Percentiles rank a stretch among this genome's conserved stretches.
Evolutionary conservation across 2,888 invertebrate genomes (phyloP).

Genomic region (Morpho helenor): DNA sequence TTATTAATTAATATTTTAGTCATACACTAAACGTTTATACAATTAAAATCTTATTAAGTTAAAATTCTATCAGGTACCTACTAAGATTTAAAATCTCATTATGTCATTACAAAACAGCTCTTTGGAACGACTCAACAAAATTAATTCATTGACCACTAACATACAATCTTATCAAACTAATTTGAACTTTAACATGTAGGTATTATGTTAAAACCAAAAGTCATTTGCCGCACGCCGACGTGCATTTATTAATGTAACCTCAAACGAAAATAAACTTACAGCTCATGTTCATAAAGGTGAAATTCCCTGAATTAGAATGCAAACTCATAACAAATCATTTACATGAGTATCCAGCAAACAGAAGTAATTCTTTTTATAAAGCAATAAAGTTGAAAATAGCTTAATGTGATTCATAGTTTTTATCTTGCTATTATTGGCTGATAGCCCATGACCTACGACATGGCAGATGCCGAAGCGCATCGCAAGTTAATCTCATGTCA

Average conservation of each 20-base stretch:
- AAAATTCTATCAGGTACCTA: background rate
- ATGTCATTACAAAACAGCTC: slow-evolving; percentile 7
- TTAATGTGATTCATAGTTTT: slow-evolving; percentile 2
- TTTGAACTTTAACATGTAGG: slow-evolving; percentile 22
- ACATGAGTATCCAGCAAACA: background rate
- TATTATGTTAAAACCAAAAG: slow-evolving; percentile 18
- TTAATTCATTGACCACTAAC: slow-evolving; percentile 27
- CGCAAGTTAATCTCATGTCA: slow-evolving; percentile 22
- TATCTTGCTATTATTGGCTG: slow-evolving; percentile 21
- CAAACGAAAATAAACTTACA: slow-evolving; percentile 2
- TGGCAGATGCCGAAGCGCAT: slow-evolving; percentile 22
- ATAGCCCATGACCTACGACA: slow-evolving; percentile 31
- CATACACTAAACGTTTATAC: too few relatives aligned
- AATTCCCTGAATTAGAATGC: slow-evolving; percentile 1
- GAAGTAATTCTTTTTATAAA: background rate
- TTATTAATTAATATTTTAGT: too few relatives aligned
- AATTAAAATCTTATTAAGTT: too few relatives aligned
- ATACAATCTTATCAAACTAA: slow-evolving; percentile 21
- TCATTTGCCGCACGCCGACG: slow-evolving; percentile 13
- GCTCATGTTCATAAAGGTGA: background rate
- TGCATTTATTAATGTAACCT: background rate
- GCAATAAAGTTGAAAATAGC: background rate
- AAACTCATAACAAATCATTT: slow-evolving; percentile 4
- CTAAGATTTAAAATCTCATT: slow-evolving; percentile 3
- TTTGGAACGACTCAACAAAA: background rate